Evolutionary conservation across 1,140 invertebrate species (phyloP), one percentile per base, ranked within the genome.

Genomic region (Drosophila micromelanica): DNA sequence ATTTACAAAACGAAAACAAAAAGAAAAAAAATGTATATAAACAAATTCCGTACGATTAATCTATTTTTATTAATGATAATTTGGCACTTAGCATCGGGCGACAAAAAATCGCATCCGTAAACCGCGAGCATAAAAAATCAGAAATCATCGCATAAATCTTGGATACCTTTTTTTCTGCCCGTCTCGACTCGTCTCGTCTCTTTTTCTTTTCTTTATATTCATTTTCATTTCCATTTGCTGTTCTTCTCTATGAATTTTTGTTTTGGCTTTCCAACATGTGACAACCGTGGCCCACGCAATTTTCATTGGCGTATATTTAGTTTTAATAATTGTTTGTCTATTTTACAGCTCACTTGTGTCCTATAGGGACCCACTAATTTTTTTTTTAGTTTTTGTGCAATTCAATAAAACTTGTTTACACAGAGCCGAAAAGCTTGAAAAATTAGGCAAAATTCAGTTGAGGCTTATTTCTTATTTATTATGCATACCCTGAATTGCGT

Each of bases 11-110:
- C 12, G 32, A 78, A 67, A 61, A 32, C 32, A 69, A 40, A 51
- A 40, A 30, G 55, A n/a, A n/a, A n/a, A n/a, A n/a, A n/a, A n/a
- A n/a, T n/a, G n/a, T n/a, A 65, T 27, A 65, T 78, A 86, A 72
- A 81, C 70, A 64, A 37, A 78, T 78, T 76, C 71, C 74, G 67
- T 57, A 68, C 82, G 71, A 86, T 89, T 78, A 78, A 76, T 75
- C 84, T 89, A 89, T 82, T 82, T 89, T 73, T 86, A 86, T 86
- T 86, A 86, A 86, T 86, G 82, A 86, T 86, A 86, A 87, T 86
- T 86, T 86, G 74, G 78, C 78, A 76, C 78, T 86, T 74, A 73
- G 76, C 82, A 81, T 86, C 75, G 43, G 76, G 82, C 72, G 84
- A 81, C 73, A 86, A 78, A 84, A 55, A 70, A 48, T 54, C 15